These are phyloP conservation scores for Drosophila emarginata DNA, from an alignment of 2,888 invertebrate species.

Conservation along the genomic window DNA sequence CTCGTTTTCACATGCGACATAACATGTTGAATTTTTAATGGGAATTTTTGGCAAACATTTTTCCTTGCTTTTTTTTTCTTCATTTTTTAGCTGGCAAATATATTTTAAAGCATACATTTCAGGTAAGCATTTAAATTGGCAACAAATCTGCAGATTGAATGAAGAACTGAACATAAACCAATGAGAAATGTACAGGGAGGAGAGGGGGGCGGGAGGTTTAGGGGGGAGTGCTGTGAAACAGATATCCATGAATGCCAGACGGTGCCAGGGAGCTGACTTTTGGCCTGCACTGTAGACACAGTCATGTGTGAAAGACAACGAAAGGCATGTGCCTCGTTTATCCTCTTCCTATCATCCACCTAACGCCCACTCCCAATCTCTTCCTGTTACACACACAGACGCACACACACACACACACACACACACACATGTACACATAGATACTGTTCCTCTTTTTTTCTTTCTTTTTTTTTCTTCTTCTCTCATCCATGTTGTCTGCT, in stretches of 20 bases:
- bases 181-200: not conserved
- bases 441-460: slow-evolving; percentile 22
- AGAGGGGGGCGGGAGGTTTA: not conserved
- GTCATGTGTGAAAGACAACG: slow-evolving; percentile 30
- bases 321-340: slow-evolving; percentile 19
- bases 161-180: not conserved
- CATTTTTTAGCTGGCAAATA: slow-evolving; percentile 34
- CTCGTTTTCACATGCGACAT: slow-evolving; percentile 64
- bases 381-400: not conserved
- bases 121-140: slow-evolving; percentile 56
- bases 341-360: not conserved
- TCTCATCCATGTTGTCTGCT: slow-evolving; percentile 29
- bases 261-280: slow-evolving; percentile 53
- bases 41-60: slow-evolving; percentile 55
- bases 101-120: slow-evolving; percentile 68
- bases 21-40: slow-evolving; percentile 76
- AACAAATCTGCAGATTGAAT: slow-evolving; percentile 38
- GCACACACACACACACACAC: slow-evolving; percentile 15
- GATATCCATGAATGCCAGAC: slow-evolving; percentile 30
- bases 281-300: slow-evolving; percentile 37
- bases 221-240: not conserved
- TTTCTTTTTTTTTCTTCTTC: slow-evolving; percentile 11
- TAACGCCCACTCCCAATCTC: not conserved
- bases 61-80: slow-evolving; percentile 44
- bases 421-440: slow-evolving; percentile 2